Evolutionary conservation across 2,113 vertebrate genomes (phyloP), one percentile per base, ranked within the genome.

Genomic region (Poecile atricapillus): DNA sequence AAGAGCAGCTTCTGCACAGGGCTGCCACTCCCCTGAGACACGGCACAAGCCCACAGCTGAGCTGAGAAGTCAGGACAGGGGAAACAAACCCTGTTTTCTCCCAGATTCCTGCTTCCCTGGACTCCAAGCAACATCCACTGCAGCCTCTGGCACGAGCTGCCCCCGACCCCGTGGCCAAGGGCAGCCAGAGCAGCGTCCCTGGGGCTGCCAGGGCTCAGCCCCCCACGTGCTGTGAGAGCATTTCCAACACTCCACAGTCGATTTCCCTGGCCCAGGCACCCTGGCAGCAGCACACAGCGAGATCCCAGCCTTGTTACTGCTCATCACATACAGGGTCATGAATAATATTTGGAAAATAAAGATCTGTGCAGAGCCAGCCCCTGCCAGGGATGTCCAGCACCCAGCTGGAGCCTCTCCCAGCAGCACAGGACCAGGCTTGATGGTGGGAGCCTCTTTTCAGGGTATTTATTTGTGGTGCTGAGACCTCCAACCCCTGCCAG

Each of bases 11-110:
- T 74, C 50, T 3, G 18, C 13, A 25, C 20, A 6, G 31, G 27
- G 68, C 41, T 39, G 35, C 68, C 64, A 62, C 73, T 83, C 73
- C 71, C 11, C 92, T 13, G 78, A 50, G 89, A 31, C 7, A 0
- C 9, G 67, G 76, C 64, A 85, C 39, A 24, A 87, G 43, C 31
- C 41, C 0, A 1, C 60, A 60, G 75, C 89, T 68, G 63, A 94
- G 77, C 65, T 70, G 49, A 47, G 77, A 83, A 89, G 63, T 67
- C 44, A 64, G 2, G 17, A 25, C 90, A 87, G 53, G 33, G 75
- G 88, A 95, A 96, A 94, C 91, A 95, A 96, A 60, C 27, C 41
- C 68, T 84, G 56, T 58, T 93, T 83, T 96, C 87, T 96, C 41
- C 62, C 81, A 30, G 41, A 81, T 84, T 93, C 55, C 76, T 63